phyloP scores from a whole-genome alignment of 1,140 invertebrate species.

The Nomia melanderi region DNA sequence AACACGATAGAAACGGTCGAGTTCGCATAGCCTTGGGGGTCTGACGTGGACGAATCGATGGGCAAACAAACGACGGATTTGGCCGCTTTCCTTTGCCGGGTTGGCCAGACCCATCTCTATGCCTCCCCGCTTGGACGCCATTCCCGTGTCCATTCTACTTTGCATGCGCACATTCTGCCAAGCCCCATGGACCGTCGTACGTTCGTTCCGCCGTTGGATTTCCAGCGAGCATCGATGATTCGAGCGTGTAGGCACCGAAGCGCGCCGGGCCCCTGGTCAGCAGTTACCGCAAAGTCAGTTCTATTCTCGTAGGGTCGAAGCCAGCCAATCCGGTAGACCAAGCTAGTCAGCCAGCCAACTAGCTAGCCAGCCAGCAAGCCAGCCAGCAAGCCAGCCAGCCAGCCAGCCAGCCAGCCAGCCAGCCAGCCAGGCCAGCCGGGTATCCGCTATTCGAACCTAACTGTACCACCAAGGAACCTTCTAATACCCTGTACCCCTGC shows the following conservation, averaged over 20 bases:
- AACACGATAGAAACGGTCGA: slow-evolving; percentile 42
- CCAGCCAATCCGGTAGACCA: slow-evolving; percentile 34
- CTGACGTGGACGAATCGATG: slow-evolving; percentile 63
- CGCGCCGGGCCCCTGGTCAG: slow-evolving; percentile 66
- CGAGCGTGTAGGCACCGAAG: slow-evolving; percentile 64
- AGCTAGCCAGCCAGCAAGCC: no score
- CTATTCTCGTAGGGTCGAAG: slow-evolving; percentile 57
- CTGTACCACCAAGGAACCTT: slow-evolving; percentile 65
- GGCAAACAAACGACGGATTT: slow-evolving; percentile 66
- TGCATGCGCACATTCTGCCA: slow-evolving; percentile 62
- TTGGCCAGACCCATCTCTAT: slow-evolving; percentile 36
- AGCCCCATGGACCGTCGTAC: slow-evolving; percentile 53
- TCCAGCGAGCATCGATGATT: slow-evolving; percentile 68
- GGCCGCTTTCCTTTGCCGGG: slow-evolving; percentile 61
- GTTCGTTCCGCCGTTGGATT: slow-evolving; percentile 56
- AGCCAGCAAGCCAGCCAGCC: slow-evolving; percentile 35
- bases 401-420: slow-evolving; percentile 15
- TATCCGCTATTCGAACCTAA: slow-evolving; percentile 56
- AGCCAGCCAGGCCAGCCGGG: no score
- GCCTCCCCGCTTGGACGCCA: slow-evolving; percentile 20
- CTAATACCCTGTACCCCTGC: slow-evolving; percentile 61
- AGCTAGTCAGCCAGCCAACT: slow-evolving; percentile 28
- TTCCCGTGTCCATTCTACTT: slow-evolving; percentile 57
- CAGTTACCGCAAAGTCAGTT: slow-evolving; percentile 74
- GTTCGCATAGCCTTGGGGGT: slow-evolving; percentile 41